Conservation (phyloP, 2,113 vertebrate species). For the Tachysurus fulvidraco region DNA sequence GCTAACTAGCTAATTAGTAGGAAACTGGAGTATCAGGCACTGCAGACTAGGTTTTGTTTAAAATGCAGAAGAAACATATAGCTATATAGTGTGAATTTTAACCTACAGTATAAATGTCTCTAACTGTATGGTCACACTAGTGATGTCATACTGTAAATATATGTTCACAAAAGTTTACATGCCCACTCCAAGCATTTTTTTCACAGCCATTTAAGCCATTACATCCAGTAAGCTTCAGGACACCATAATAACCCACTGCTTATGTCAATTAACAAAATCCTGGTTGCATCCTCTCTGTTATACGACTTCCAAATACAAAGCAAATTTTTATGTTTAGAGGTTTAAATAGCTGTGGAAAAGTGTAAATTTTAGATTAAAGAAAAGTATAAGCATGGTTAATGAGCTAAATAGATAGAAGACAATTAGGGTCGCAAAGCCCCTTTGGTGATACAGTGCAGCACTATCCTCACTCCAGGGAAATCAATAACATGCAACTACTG, state of each 20-base stretch:
- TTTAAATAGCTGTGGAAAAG: background rate
- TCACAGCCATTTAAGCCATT: background rate
- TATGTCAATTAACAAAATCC: background rate
- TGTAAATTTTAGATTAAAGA: constrained; percentile 7
- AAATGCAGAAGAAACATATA: background rate
- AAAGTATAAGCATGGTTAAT: background rate
- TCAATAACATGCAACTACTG: constrained; percentile 29
- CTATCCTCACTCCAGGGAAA: constrained; percentile 37
- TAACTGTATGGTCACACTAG: background rate
- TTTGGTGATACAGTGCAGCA: constrained; percentile 9
- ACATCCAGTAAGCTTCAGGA: background rate
- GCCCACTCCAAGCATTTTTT: background rate
- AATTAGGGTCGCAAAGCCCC: constrained; percentile 21
- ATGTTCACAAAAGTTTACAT: background rate
- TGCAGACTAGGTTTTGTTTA: background rate
- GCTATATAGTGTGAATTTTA: background rate
- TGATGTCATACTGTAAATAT: background rate
- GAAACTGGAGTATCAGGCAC: background rate
- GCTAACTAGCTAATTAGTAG: background rate
- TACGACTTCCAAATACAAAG: background rate
- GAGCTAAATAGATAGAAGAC: constrained; percentile 17
- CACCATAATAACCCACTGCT: background rate
- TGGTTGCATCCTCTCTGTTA: background rate
- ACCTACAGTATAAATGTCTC: background rate
- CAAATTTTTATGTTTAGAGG: background rate